These are phyloP conservation scores for Rhynchopsitta pachyrhyncha DNA, from an alignment of 2,113 vertebrate species.

Conservation along the genomic window DNA sequence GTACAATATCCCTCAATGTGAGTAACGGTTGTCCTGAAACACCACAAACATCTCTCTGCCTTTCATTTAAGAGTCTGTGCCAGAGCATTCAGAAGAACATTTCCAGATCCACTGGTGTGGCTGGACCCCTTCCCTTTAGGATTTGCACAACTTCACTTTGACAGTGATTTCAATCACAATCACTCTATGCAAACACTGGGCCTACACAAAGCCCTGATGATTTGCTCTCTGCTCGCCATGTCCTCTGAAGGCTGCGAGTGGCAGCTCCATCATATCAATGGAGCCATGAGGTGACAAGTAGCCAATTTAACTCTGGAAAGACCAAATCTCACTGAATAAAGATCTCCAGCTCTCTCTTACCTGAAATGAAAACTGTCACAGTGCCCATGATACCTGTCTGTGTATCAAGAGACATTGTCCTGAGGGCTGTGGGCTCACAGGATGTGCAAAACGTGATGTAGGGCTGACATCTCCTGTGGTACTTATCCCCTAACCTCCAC, in stretches of 20 bases:
- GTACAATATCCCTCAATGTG: not conserved
- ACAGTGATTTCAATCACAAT: not conserved
- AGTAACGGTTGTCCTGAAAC: not conserved
- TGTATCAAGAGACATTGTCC: not conserved
- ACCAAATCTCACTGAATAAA: not conserved
- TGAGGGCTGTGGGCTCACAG: not conserved
- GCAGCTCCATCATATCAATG: fast-evolving
- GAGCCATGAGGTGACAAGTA: fast-evolving
- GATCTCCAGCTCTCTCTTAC: not conserved
- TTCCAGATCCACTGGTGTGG: not conserved
- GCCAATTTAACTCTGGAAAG: not conserved
- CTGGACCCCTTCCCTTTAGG: not conserved
- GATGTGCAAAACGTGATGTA: not conserved
- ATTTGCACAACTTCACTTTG: not conserved
- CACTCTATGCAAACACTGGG: not conserved
- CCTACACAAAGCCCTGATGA: fast-evolving
- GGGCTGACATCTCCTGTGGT: not conserved
- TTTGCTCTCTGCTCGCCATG: not conserved
- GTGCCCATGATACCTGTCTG: not conserved
- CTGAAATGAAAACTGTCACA: not conserved
- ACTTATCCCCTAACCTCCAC: not conserved
- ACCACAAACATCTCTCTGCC: not conserved
- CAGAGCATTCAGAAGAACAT: not conserved
- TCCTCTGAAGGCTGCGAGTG: not conserved
- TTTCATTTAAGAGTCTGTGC: not conserved